Evolutionary conservation across 1,140 invertebrate species (phyloP), one percentile per base, ranked within the genome.

Genomic region (Andrena cerasifolii): DNA sequence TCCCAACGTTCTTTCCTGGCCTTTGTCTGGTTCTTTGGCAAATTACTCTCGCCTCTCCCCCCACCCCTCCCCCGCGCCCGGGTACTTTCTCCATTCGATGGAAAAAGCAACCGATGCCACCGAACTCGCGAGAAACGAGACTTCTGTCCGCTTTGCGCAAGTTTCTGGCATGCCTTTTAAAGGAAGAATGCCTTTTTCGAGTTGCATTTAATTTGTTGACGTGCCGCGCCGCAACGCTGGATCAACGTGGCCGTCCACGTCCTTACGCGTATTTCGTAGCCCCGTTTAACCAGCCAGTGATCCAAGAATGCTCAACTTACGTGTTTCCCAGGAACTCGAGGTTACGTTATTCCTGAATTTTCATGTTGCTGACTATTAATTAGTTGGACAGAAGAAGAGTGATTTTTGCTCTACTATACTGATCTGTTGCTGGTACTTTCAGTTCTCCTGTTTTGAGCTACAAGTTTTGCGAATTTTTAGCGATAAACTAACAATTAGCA

Each of bases 121-220:
- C 28, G 43, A 18, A n/a, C 24, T 26, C 45, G 31, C 71, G 59
- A 63, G 71, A 73, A 73, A 63, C 47, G 21, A 16, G 1, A 18
- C 28, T 49, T 33, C 68, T 26, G 68, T 66, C 47, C n/a, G 28
- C 36, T 82, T 81, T 81, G 45, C 78, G 71, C 79, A 82, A 82
- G 76, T 80, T 14, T 51, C 43, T 18, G 54, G 21, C 26, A 26
- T 2, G 2, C 71, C 65, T 36, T 81, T 47, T 81, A 77, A 77
- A 59, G 79, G 72, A 56, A 40, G 51, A 65, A 62, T 76, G 76
- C 80, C 59, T 65, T 70, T 51, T 40, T 14, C 18, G 59, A 45
- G 31, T 49, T 12, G n/a, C 45, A 18, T 63, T 82, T 81, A 43
- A 81, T 81, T 81, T 53, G 33, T 33, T n/a, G 31, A 21, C 36